Percentiles rank a stretch among this genome's conserved stretches.
These are phyloP conservation scores for Python bivittatus DNA, from an alignment of 2,113 vertebrate genomes.

Conservation along the genomic window DNA sequence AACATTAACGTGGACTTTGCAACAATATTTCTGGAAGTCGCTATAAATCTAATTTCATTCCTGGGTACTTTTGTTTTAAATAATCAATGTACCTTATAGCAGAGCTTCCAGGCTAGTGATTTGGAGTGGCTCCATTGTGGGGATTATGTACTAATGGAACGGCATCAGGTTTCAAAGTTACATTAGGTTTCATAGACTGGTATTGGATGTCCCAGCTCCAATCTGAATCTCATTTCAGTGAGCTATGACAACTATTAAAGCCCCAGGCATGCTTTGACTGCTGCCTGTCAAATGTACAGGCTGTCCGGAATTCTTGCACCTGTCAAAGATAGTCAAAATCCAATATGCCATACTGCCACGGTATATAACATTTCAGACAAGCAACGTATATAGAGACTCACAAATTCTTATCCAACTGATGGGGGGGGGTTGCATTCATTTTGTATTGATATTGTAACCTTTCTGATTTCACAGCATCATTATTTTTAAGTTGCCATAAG, in stretches of 20 bases:
- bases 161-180: slow-evolving; percentile 61
- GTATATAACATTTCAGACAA: neutral
- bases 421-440: neutral
- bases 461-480: neutral
- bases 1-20: neutral
- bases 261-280: neutral
- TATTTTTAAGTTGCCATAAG: neutral
- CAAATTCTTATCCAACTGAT: neutral
- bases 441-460: neutral
- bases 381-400: neutral
- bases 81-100: slow-evolving; percentile 42
- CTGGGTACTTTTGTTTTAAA: slow-evolving; percentile 34
- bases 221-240: slow-evolving; percentile 36
- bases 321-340: slow-evolving; percentile 19
- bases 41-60: slow-evolving; percentile 48
- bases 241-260: slow-evolving; percentile 31
- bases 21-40: slow-evolving; percentile 36
- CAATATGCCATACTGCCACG: neutral
- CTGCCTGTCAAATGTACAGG: slow-evolving; percentile 10
- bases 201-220: slow-evolving; percentile 25
- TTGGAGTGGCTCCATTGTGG: neutral
- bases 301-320: neutral
- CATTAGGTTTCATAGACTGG: slow-evolving; percentile 30
- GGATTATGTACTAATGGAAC: slow-evolving; percentile 8
- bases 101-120: slow-evolving; percentile 35